Conservation (phyloP, 2,797 vertebrate genomes). For the Sebastes vulpes region DNA sequence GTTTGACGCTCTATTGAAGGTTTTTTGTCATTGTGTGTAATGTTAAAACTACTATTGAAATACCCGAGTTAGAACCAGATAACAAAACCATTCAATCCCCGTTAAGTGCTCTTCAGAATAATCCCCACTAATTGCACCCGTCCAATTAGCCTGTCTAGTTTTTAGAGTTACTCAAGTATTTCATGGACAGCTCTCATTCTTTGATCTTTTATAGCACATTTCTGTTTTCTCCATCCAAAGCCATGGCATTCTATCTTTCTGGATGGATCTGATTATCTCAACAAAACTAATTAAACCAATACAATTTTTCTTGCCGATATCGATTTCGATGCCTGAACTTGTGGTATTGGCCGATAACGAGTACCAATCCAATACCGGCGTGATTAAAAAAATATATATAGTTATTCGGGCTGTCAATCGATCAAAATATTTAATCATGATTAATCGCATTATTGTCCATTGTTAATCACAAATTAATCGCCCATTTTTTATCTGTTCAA, state of each 20-base stretch:
- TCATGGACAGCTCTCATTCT: background rate
- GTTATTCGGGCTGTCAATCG: too few relatives aligned
- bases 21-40: slow-evolving; percentile 40
- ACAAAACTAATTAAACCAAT: background rate
- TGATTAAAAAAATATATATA: too few relatives aligned
- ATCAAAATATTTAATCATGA: too few relatives aligned
- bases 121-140: background rate
- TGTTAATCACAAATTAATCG: too few relatives aligned
- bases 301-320: too few relatives aligned
- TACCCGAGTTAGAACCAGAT: slow-evolving; percentile 7
- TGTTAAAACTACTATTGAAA: slow-evolving; percentile 18
- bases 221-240: background rate
- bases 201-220: background rate
- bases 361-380: too few relatives aligned
- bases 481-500: too few relatives aligned
- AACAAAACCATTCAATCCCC: slow-evolving; percentile 8
- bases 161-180: background rate
- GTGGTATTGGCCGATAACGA: too few relatives aligned
- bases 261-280: background rate
- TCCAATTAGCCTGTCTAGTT: background rate
- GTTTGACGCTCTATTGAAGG: slow-evolving; percentile 23
- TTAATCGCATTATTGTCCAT: too few relatives aligned
- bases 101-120: slow-evolving; percentile 1
- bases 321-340: too few relatives aligned
- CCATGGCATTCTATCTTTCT: background rate